Base-by-base conservation (phyloP, 2,797 vertebrate genomes). In the Ibycter americanus region DNA sequence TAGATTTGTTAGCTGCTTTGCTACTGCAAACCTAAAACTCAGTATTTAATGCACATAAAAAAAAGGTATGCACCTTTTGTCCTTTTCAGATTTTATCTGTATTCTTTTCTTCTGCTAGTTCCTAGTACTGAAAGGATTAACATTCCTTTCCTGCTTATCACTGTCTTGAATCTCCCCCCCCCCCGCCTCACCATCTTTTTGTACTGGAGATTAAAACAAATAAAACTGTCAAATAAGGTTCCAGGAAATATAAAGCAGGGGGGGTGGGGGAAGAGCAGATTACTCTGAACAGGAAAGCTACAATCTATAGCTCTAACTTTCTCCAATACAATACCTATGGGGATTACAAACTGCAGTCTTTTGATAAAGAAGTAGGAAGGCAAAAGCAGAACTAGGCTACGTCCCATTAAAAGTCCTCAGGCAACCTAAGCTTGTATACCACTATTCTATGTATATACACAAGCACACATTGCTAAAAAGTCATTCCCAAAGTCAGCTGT, bases 391-490 rank as follows among this genome's bases (percentile, higher is more conserved):
- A 76, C 22, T 9, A 79, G 52, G 32, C 62, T 90, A 47, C 1
- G 2, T 55, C 74, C 36, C 62, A 49, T 16, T n/a, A 70, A 11
- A 89, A 91, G 84, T 49, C 74, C 63, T 83, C 47, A 83, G 59
- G 89, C 81, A 94, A 87, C 71, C 78, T 42, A 96, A 91, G 74
- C 81, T 34, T 83, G 78, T 93, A 92, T 73, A 96, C 89, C 59
- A 52, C 59, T 82, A 90, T 79, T 89, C 95, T 87, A 70, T 93
- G 93, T 92, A 93, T 87, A 78, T 26, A 93, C 81, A 94, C 90
- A 82, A 87, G 83, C 38, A 87, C 73, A 85, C 92, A 92, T 92
- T 92, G 91, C 96, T 95, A 93, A 87, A 94, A 96, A 96, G 96
- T 96, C 96, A 94, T 59, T 90, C 71, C 67, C 55, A 63, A 83